Evolutionary conservation across 1,140 invertebrate genomes (phyloP).

Genomic region (Cyclina sinensis): DNA sequence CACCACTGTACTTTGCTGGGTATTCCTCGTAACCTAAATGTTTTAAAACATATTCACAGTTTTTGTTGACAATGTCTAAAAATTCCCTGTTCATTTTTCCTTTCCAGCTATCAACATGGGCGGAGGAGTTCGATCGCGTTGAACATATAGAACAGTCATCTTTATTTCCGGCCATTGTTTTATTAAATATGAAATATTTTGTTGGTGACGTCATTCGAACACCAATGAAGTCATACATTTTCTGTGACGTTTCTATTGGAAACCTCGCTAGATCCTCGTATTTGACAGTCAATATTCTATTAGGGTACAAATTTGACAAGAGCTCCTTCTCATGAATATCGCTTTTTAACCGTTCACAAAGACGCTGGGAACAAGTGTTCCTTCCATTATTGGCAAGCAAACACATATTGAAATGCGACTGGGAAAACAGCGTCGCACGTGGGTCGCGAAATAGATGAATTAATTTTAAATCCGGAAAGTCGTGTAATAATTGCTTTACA

Average conservation of each 20-base stretch:
- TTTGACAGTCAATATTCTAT: background rate
- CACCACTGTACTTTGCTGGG: background rate
- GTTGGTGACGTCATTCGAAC: background rate
- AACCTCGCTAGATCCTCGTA: slow-evolving; percentile 50
- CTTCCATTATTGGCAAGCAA: background rate
- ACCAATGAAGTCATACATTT: slow-evolving; percentile 48
- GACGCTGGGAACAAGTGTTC: background rate
- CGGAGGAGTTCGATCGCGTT: slow-evolving; percentile 41
- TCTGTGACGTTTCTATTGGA: slow-evolving; percentile 30
- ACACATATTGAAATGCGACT: slow-evolving; percentile 30
- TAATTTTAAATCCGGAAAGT: slow-evolving; percentile 52
- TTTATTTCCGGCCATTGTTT: slow-evolving; percentile 34
- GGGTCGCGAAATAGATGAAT: slow-evolving; percentile 58
- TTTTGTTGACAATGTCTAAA: slow-evolving; percentile 20
- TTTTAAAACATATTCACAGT: slow-evolving; percentile 44
- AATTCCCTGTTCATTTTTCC: background rate
- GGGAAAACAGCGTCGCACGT: slow-evolving; percentile 40
- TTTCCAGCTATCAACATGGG: slow-evolving; percentile 55
- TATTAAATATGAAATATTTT: slow-evolving; percentile 43
- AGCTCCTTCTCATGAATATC: slow-evolving; percentile 26
- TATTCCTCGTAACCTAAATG: slow-evolving; percentile 17
- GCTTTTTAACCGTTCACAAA: slow-evolving; percentile 39
- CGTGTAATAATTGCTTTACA: slow-evolving; percentile 5
- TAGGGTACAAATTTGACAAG: background rate
- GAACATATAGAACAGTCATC: slow-evolving; percentile 47